Evolutionary conservation across 2,888 invertebrate genomes (phyloP).

Genomic region (Halictus quadricinctus): DNA sequence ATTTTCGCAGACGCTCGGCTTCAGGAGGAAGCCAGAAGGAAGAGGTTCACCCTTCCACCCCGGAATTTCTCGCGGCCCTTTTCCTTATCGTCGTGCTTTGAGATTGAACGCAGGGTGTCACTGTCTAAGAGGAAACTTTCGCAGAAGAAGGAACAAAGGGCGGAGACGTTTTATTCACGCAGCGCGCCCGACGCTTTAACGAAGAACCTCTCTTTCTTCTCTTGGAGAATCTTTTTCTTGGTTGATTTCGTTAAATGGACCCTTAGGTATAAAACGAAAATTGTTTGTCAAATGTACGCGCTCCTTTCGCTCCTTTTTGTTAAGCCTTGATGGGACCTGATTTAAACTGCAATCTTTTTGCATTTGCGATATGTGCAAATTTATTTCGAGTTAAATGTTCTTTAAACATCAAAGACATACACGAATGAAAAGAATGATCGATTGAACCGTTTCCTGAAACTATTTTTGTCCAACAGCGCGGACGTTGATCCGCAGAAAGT

Average conservation of each 20-base stretch:
- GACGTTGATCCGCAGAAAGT: neutral
- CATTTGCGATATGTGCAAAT: too few species aligned
- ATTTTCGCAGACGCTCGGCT: neutral
- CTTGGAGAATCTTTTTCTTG: neutral
- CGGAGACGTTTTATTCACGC: neutral
- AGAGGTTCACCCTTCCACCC: neutral
- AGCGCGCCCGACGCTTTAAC: neutral
- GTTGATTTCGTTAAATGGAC: neutral
- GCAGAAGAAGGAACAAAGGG: neutral
- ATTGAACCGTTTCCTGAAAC: neutral
- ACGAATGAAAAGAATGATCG: neutral
- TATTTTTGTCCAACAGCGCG: neutral
- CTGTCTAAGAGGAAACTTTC: neutral
- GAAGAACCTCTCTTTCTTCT: neutral
- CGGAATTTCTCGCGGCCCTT: neutral
- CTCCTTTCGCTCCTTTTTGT: too few species aligned
- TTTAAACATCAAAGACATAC: neutral
- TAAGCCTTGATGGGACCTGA: too few species aligned
- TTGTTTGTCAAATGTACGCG: too few species aligned
- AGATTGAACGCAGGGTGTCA: neutral
- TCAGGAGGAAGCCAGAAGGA: neutral
- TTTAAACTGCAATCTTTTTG: too few species aligned
- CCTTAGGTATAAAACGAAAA: too few species aligned
- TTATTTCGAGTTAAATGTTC: too few species aligned
- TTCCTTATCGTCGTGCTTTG: neutral